Conservation (phyloP, 2,113 vertebrate species). For the Tachycineta bicolor region DNA sequence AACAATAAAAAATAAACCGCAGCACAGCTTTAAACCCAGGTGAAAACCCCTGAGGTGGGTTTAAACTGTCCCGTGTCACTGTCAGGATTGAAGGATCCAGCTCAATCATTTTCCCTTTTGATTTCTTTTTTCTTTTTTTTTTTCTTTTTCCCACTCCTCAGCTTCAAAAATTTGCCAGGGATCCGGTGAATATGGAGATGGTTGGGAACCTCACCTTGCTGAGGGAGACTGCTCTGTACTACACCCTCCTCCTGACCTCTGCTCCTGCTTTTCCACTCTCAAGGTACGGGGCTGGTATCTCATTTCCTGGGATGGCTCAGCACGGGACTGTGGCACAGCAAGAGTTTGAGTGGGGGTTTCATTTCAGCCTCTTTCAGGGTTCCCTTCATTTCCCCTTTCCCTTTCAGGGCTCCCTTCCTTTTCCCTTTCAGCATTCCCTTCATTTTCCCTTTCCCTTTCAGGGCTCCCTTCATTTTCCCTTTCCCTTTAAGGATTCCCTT, state of each 20-base stretch:
- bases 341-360: neutral
- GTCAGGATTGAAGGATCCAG: neutral
- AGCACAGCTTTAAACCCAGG: neutral
- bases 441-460: too few relatives aligned
- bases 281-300: neutral
- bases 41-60: neutral
- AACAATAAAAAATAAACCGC: neutral
- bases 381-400: neutral
- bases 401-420: neutral
- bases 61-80: neutral
- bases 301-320: neutral
- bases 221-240: constrained; percentile 17
- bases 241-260: constrained; percentile 33
- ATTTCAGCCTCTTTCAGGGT: neutral
- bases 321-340: rapidly evolving
- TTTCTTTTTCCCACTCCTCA: neutral
- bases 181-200: neutral
- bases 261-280: neutral
- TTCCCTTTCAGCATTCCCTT: neutral
- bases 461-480: neutral
- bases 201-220: constrained; percentile 37
- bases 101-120: neutral
- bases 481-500: neutral
- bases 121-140: too few relatives aligned
- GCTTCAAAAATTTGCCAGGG: constrained; percentile 48